Conservation (phyloP, 2,113 vertebrate species). For the Engystomops pustulosus region DNA sequence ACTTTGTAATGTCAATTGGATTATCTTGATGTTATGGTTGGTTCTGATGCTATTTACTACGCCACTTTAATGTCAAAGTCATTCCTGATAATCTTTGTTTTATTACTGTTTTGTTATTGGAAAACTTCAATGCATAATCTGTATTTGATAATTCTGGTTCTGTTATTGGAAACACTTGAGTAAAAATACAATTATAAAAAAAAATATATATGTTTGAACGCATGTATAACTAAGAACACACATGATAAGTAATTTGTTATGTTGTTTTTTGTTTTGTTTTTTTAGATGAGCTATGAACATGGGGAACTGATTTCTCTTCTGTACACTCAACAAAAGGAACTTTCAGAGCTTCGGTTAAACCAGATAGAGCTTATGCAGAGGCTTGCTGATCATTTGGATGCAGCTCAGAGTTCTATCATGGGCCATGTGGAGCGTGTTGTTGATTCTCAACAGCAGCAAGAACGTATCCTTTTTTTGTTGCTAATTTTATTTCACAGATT, state of each 20-base stretch:
- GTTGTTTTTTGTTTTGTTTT: background rate
- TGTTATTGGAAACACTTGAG: too few relatives aligned
- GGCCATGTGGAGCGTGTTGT: slow-evolving; percentile 86
- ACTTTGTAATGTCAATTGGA: too few relatives aligned
- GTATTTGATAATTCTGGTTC: too few relatives aligned
- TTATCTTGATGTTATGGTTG: too few relatives aligned
- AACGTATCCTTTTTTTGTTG: slow-evolving; percentile 85
- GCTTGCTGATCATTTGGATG: slow-evolving; percentile 81
- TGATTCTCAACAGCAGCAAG: slow-evolving; percentile 87
- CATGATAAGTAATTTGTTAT: background rate
- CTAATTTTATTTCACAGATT: too few relatives aligned
- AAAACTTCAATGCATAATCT: too few relatives aligned
- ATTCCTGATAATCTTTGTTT: too few relatives aligned
- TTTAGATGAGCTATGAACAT: slow-evolving; percentile 71
- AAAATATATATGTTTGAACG: background rate
- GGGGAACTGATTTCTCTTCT: slow-evolving; percentile 87
- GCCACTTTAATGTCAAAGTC: too few relatives aligned
- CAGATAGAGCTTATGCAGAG: slow-evolving; percentile 84
- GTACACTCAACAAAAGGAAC: slow-evolving; percentile 90
- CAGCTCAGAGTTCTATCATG: slow-evolving; percentile 87
- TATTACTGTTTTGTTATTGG: too few relatives aligned
- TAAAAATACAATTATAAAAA: background rate
- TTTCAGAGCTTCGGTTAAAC: slow-evolving; percentile 83
- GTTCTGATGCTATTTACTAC: too few relatives aligned
- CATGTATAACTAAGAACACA: background rate